A percentile compares a stretch with the other conserved stretches of the same genome.
Conservation (phyloP, 2,113 vertebrate species). For the Fregetta grallaria region DNA sequence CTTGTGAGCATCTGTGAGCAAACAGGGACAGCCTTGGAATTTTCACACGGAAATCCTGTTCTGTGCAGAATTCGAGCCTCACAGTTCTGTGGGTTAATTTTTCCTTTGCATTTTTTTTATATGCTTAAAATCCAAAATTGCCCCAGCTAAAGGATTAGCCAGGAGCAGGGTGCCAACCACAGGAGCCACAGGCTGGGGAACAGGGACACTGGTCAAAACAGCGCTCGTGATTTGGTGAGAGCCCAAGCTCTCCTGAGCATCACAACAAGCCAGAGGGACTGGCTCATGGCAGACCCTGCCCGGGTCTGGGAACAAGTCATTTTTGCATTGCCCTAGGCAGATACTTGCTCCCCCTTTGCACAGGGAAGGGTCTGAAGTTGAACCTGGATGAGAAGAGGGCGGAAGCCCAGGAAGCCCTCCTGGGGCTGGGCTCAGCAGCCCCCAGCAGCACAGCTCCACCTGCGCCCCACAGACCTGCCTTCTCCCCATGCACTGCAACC, state of each 20-base stretch:
- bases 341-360: background rate
- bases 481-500: rapidly evolving
- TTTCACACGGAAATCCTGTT: background rate
- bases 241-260: rapidly evolving
- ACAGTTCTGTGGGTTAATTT: background rate
- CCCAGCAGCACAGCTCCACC: background rate
- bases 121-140: background rate
- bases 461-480: background rate
- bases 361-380: background rate
- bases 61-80: background rate
- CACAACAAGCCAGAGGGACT: background rate
- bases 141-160: background rate
- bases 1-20: background rate
- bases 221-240: background rate
- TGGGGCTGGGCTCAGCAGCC: rapidly evolving
- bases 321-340: background rate
- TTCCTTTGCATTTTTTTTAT: background rate
- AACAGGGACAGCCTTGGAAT: background rate
- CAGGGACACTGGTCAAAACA: background rate
- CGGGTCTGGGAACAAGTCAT: background rate
- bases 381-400: background rate
- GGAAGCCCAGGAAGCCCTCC: background rate
- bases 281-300: background rate
- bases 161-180: background rate
- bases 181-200: background rate